Evolutionary conservation across 2,888 invertebrate species (phyloP), one percentile per base, ranked within the genome.

Genomic region (Parnassius glacialis): DNA sequence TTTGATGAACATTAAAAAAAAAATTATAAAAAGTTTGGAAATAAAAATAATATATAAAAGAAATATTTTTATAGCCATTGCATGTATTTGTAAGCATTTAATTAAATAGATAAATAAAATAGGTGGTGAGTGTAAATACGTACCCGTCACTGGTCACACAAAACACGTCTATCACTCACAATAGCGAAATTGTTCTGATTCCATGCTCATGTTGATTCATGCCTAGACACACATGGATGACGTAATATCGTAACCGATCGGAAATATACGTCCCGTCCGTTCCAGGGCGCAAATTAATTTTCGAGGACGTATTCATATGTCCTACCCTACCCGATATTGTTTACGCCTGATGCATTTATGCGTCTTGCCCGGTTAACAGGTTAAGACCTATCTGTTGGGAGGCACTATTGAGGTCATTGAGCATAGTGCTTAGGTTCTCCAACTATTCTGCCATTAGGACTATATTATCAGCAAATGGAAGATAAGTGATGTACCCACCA

Each of bases 231-330:
- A 55, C 62, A 50, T 57, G 61, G 62, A 65, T 65, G 57, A 65
- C 65, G 41, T 65, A 65, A 61, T 65, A 65, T 51, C 57, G 43
- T 61, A 53, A 56, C 65, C 10, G 61, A 47, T 64, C 64, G 62
- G 34, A 66, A 65, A 66, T 62, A 65, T 66, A 65, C 59, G 52
- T 65, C 58, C 62, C 61, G 52, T 61, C 61, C 59, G 65, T 65
- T 66, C 62, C 62, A 52, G 43, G 54, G 54, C 54, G 44, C 54
- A 54, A n/a, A 54, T 44, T 44, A 42, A 54, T 54, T 54, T 57
- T 57, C 41, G 57, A 57, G 57, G 48, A 57, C 48, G 57, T 57
- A 58, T 51, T 58, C 57, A 58, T 57, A 34, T 58, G 51, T 51
- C 57, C 51, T 58, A 57, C 57, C 57, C 57, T 58, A 52, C 11